Percentiles rank a stretch among this genome's conserved stretches.
Evolutionary conservation across 2,113 vertebrate genomes (phyloP).

Genomic region (Semnornis frantzii): DNA sequence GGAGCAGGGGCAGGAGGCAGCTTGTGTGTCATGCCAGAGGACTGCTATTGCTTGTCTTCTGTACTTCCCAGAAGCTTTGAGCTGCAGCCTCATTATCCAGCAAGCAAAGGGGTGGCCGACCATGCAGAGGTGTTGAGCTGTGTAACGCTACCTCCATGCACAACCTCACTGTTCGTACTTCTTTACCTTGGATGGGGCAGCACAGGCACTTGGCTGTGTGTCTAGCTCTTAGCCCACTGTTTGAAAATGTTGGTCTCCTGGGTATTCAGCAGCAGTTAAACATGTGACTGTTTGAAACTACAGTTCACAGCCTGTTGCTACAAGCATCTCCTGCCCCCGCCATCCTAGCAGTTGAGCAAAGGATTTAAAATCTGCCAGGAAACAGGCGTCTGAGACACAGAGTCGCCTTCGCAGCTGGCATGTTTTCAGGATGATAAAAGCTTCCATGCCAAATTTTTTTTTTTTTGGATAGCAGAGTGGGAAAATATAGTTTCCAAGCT

Average conservation of each 20-base stretch:
- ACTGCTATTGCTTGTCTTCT: neutral
- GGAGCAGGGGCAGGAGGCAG: neutral
- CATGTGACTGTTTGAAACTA: neutral
- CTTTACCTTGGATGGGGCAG: neutral
- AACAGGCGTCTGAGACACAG: conserved; percentile 42
- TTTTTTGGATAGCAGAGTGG: conserved; percentile 11
- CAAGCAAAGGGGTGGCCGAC: fast-evolving
- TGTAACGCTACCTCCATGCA: no score
- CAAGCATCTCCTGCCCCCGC: conserved; percentile 42
- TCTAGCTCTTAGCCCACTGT: neutral
- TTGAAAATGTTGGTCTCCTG: neutral
- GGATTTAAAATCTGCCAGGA: conserved; percentile 54
- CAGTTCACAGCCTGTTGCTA: conserved; percentile 26
- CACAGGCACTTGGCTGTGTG: neutral
- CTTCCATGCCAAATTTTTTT: neutral
- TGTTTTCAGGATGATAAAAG: conserved; percentile 47
- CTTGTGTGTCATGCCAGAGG: neutral
- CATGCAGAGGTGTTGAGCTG: neutral
- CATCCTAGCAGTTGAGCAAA: conserved; percentile 24
- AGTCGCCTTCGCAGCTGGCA: conserved; percentile 48
- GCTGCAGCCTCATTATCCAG: neutral
- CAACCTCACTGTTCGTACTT: neutral
- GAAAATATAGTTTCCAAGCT: conserved; percentile 52
- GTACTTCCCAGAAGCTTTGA: neutral
- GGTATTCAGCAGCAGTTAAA: neutral